These are phyloP conservation scores for Amblyornis subalaris DNA, from an alignment of 2,113 vertebrate species.

Conservation along the genomic window DNA sequence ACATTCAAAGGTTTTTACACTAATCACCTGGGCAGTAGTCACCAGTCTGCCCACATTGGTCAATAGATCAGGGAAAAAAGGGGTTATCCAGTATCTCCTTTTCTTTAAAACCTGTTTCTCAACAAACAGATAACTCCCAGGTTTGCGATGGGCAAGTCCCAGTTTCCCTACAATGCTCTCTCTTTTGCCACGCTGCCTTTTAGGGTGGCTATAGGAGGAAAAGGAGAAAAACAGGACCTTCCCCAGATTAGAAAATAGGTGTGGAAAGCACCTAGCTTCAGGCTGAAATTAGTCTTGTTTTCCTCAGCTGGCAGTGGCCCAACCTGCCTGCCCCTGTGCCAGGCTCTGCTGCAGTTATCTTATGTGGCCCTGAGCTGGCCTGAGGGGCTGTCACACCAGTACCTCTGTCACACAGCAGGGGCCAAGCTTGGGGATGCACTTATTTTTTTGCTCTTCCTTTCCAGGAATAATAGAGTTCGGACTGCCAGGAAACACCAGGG, in stretches of 20 bases:
- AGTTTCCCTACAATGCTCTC: neutral
- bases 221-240: neutral
- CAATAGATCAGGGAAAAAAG: neutral
- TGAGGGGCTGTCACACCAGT: accelerated
- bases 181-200: neutral
- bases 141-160: neutral
- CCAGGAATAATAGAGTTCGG: conserved; percentile 35
- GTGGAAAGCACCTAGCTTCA: neutral
- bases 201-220: neutral
- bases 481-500: neutral
- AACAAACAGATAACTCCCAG: neutral
- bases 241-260: neutral
- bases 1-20: neutral
- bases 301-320: neutral
- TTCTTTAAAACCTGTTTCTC: neutral
- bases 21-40: neutral
- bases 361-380: neutral
- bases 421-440: neutral
- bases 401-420: neutral
- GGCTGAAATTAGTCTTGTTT: neutral
- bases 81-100: neutral
- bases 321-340: neutral
- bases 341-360: neutral
- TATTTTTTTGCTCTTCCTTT: neutral
- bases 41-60: neutral